Base-by-base conservation (phyloP, 2,888 invertebrate species). In the Actias luna region DNA sequence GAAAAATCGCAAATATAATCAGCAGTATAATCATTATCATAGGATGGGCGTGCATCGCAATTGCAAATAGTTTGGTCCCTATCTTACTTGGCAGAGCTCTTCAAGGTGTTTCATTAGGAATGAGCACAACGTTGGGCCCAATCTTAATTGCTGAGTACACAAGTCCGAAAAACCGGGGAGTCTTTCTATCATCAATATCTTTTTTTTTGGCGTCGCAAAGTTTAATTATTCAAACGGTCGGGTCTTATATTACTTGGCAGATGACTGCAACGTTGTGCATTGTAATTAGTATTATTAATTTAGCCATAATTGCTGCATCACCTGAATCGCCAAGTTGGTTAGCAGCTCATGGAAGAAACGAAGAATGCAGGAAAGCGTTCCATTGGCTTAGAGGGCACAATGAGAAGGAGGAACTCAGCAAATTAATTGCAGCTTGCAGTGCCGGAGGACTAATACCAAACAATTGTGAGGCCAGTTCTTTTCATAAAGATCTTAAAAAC, bases 281-380 rank as follows among this genome's bases (percentile, higher is more conserved):
- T 0, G 62, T 76, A 1, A 74, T 93, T 12, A 86, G 90, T 0
- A 70, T 93, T 10, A 66, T 88, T 1, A 85, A 93, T n/a, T 74
- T 94, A 14, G 8, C 81, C 0, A 77, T 83, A n/a, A 74, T 79
- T 0, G 65, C 79, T 25, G 75, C 69, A 60, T 80, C 82, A 2
- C 94, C 94, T 0, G 95, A 95, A 79, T 93, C 94, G 1, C 95
- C 95, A 0, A 88, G 89, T 61, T 95, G 94, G 94, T 74, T 95
- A 25, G 85, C 94, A 0, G 88, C 92, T 25, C 93, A 93, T 64
- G 93, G 92, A 5, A 85, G 87, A 18, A 77, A 86, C 1, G 86
- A 87, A 0, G 90, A 94, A 55, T 94, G 95, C 0, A 85, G 87
- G 65, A 75, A 80, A n/a, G 85, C 93, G 0, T 93, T 94, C 27